These are phyloP conservation scores for Wasmannia auropunctata DNA, from an alignment of 1,140 invertebrate species.

Conservation along the genomic window DNA sequence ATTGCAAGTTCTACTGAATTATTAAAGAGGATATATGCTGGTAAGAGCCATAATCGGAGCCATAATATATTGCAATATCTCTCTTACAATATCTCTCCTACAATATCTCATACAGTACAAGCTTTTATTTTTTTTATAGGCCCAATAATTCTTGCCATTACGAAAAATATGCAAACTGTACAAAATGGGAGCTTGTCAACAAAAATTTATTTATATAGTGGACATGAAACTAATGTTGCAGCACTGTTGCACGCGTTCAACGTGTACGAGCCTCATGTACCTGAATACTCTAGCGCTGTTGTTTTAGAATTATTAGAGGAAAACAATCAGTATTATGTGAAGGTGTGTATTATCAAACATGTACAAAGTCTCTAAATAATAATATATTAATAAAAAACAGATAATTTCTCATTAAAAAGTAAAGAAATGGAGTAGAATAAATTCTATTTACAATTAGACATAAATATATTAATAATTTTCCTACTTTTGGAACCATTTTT, in stretches of 20 bases:
- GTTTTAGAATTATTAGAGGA: slow-evolving; percentile 78
- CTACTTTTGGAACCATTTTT: not conserved
- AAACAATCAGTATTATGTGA: slow-evolving; percentile 82
- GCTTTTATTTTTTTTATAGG: slow-evolving; percentile 78
- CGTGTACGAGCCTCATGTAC: slow-evolving; percentile 87
- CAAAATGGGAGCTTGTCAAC: slow-evolving; percentile 64
- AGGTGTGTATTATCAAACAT: slow-evolving; percentile 79
- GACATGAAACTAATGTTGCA: slow-evolving; percentile 90
- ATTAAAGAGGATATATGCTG: slow-evolving; percentile 45
- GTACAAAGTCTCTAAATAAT: too few species aligned
- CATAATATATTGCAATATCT: too few species aligned
- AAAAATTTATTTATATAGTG: slow-evolving; percentile 87
- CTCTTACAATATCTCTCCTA: too few species aligned
- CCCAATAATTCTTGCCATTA: slow-evolving; percentile 85
- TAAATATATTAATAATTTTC: not conserved
- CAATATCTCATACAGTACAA: too few species aligned
- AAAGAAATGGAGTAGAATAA: not conserved
- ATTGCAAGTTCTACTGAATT: slow-evolving; percentile 70
- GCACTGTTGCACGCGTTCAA: slow-evolving; percentile 87
- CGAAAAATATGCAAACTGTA: slow-evolving; percentile 82
- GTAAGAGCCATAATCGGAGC: not conserved
- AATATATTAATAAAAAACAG: too few species aligned
- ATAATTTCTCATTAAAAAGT: not conserved
- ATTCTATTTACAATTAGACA: not conserved
- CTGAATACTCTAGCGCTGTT: slow-evolving; percentile 85